Evolutionary conservation across 2,113 vertebrate genomes (phyloP), one percentile per base, ranked within the genome.

Genomic region (human): DNA sequence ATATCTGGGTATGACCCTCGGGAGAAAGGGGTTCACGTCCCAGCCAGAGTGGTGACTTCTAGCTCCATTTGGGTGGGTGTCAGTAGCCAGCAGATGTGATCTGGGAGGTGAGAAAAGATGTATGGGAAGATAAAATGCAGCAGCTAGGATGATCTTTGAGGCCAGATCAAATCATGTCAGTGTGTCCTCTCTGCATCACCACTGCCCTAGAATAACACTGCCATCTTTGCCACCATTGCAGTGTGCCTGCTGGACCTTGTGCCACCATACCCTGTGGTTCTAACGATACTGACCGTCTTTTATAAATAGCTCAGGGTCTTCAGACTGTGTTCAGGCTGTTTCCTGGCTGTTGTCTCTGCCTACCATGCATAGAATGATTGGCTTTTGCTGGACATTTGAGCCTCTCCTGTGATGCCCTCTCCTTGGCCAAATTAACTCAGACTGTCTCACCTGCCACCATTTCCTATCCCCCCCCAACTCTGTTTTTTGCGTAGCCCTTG

Each of bases 151-250:
- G 68, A 32, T 5, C 40, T 48, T 50, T 82, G 86, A 73, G 14
- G 8, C 73, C 57, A 35, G 27, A n/a, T 40, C 20, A 30, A 0
- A 23, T n/a, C 57, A 61, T 1, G 0, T 0, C 8, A 22, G 16
- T 0, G 7, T 32, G 66, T 66, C 18, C 30, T 76, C 8, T 3
- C 3, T 11, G 35, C 14, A 43, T 43, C 32, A n/a, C 20, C 13
- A 1, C 18, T 38, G 27, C 16, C 23, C 35, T 5, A 80, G 50
- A 59, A 13, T 14, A 32, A 25, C 50, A 30, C 5, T 12, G 17
- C 6, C 1, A 2, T 30, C 14, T 3, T 61, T 1, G 2, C 32
- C 16, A 14, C 6, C 12, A 52, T 25, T 81, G 22, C 18, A 5
- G 0, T 4, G 8, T 43, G 20, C 48, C 64, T 18, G 1, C 64